Conservation (phyloP, 2,797 vertebrate species). For the Lacerta bilineata region DNA sequence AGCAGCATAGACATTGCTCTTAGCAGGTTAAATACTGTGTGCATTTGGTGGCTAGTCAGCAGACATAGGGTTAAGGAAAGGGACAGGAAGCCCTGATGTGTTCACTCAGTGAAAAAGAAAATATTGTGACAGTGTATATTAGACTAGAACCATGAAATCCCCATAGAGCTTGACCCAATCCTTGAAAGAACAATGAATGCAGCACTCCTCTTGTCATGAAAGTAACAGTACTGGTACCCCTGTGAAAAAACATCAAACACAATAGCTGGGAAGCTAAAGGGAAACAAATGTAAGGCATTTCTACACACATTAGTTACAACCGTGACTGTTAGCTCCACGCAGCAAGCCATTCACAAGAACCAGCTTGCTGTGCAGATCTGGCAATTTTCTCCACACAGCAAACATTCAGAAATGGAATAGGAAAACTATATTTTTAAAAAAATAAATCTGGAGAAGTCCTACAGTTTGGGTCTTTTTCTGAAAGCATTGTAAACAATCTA, state of each 20-base stretch:
- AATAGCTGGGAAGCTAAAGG: not conserved
- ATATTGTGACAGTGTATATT: not conserved
- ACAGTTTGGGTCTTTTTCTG: not conserved
- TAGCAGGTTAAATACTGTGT: constrained; percentile 56
- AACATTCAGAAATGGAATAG: not conserved
- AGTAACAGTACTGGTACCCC: not conserved
- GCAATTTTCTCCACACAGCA: not conserved
- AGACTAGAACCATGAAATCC: not conserved
- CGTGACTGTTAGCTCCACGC: constrained; percentile 5
- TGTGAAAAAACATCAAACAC: not conserved
- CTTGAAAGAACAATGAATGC: not conserved
- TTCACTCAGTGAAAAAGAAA: constrained; percentile 9
- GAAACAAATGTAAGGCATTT: not conserved
- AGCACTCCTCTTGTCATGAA: not conserved
- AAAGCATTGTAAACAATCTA: not conserved
- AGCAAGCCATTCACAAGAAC: not conserved
- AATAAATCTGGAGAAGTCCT: not conserved
- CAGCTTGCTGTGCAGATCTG: constrained; percentile 1
- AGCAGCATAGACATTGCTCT: constrained; percentile 45
- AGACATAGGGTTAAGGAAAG: not conserved
- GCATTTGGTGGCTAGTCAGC: not conserved
- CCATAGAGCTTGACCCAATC: not conserved
- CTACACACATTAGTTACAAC: not conserved
- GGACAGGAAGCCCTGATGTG: not conserved
- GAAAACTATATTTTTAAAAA: not conserved